Evolutionary conservation across 2,888 invertebrate genomes (phyloP).

Genomic region (Lumbricus terrestris): DNA sequence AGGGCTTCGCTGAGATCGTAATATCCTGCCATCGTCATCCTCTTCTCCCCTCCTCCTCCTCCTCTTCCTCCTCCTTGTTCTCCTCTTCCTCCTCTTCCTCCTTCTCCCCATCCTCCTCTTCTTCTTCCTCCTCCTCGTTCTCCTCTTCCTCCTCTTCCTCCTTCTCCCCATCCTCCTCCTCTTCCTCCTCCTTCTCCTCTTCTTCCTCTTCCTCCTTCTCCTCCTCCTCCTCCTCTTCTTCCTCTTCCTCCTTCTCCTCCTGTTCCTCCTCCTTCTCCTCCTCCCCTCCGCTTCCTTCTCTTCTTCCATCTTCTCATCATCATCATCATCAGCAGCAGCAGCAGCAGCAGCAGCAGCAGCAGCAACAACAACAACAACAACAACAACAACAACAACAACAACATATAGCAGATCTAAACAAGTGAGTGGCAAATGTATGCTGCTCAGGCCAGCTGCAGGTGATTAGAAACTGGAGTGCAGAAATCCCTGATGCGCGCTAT

Average conservation of each 20-base stretch:
- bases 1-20: too few species aligned
- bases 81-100: not conserved
- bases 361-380: not conserved
- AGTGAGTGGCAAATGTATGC: too few species aligned
- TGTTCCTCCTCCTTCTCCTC: not conserved
- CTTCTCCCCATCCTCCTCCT: not conserved
- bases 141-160: not conserved
- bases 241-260: not conserved
- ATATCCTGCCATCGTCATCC: not conserved
- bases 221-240: not conserved
- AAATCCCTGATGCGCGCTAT: too few species aligned
- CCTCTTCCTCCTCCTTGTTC: not conserved
- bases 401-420: too few species aligned
- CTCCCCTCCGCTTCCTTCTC: not conserved
- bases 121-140: not conserved
- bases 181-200: not conserved
- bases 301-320: not conserved
- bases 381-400: too few species aligned
- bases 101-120: not conserved
- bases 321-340: not conserved
- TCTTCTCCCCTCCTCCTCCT: not conserved
- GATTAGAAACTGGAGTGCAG: too few species aligned
- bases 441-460: too few species aligned
- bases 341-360: too few species aligned
- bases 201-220: not conserved